These are phyloP conservation scores for Bufo bufo DNA, from an alignment of 2,113 vertebrate genomes.

Conservation along the genomic window DNA sequence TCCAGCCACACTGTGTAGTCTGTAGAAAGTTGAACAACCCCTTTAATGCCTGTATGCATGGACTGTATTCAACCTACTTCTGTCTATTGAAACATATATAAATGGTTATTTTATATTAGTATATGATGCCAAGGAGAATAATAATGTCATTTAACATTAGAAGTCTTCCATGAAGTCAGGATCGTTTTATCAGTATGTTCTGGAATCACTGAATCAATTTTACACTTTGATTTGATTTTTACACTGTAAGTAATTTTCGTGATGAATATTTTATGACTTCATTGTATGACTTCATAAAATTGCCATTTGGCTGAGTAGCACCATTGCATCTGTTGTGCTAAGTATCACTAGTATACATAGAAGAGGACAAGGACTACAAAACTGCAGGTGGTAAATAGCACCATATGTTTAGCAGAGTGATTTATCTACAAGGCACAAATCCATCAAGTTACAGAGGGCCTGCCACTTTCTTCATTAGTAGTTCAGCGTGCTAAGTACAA, in stretches of 20 bases:
- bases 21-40: no score
- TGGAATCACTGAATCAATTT: not conserved
- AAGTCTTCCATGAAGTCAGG: not conserved
- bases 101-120: no score
- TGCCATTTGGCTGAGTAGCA: not conserved
- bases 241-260: not conserved
- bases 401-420: constrained; percentile 31
- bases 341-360: not conserved
- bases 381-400: constrained; percentile 30
- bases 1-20: no score
- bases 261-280: not conserved
- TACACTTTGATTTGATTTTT: not conserved
- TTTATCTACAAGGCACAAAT: constrained; percentile 7
- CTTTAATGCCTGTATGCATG: no score
- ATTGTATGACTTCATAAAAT: not conserved
- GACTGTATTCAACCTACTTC: no score
- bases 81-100: no score
- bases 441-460: constrained; percentile 10
- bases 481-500: not conserved
- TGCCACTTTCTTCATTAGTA: constrained; percentile 1
- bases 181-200: not conserved
- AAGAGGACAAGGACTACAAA: not conserved
- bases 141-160: no score
- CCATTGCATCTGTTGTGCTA: not conserved
- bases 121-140: no score